phyloP scores from a whole-genome alignment of 2,113 vertebrate genomes.

The Myrmecophaga tridactyla region DNA sequence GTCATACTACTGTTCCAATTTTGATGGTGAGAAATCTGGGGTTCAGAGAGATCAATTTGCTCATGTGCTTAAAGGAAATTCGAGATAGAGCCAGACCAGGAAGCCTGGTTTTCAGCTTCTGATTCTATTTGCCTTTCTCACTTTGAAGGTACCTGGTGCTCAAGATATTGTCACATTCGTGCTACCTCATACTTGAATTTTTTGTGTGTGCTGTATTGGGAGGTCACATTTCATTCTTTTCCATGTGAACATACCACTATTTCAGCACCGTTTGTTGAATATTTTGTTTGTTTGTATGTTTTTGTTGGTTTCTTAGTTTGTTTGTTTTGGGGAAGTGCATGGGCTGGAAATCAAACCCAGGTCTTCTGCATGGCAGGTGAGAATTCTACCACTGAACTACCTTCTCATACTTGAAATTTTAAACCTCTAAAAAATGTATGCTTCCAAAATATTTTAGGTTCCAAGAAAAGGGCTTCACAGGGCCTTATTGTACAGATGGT shows the following conservation, averaged over 20 bases:
- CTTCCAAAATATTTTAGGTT: neutral
- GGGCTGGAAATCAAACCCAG: too few relatives aligned
- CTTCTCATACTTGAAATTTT: neutral
- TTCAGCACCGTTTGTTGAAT: too few relatives aligned
- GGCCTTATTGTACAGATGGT: neutral
- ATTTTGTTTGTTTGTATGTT: too few relatives aligned
- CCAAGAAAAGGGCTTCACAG: neutral
- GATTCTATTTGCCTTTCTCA: neutral
- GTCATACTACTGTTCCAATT: neutral
- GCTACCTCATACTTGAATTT: neutral
- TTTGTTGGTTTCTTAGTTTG: too few relatives aligned
- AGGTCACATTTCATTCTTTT: too few relatives aligned
- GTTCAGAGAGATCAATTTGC: neutral
- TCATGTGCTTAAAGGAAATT: neutral
- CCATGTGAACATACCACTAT: too few relatives aligned
- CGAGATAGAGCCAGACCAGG: neutral
- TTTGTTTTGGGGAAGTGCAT: too few relatives aligned
- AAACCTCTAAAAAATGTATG: neutral
- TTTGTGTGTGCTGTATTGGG: too few relatives aligned
- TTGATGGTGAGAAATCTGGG: neutral
- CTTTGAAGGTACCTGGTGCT: neutral
- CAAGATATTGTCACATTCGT: neutral
- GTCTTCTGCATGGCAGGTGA: too few relatives aligned
- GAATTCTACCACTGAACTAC: too few relatives aligned
- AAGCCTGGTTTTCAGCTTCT: neutral